phyloP scores from a whole-genome alignment of 2,797 vertebrate genomes.

The Gadopsis marmoratus region DNA sequence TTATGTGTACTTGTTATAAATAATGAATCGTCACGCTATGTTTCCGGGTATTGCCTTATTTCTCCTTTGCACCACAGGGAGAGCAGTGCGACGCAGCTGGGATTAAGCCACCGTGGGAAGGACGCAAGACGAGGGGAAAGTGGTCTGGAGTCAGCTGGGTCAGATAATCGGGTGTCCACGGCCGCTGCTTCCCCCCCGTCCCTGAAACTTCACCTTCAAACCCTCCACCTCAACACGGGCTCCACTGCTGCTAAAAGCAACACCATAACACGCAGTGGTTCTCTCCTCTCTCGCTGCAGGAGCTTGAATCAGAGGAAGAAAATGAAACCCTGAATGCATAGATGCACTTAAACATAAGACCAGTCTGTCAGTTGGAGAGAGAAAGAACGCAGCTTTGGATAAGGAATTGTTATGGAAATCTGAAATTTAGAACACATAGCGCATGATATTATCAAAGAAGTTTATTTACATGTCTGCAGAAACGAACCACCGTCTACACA shows the following conservation, averaged over 20 bases:
- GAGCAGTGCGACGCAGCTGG: constrained; percentile 33
- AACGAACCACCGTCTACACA: too few relatives aligned
- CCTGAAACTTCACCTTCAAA: constrained; percentile 69
- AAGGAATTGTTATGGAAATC: neutral
- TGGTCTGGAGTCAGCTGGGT: constrained; percentile 26
- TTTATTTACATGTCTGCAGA: too few relatives aligned
- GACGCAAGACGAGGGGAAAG: constrained; percentile 42
- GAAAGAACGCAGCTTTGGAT: neutral
- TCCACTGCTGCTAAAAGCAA: constrained; percentile 39
- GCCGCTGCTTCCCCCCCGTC: constrained; percentile 23
- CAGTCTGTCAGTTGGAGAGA: neutral
- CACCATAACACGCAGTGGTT: constrained; percentile 29
- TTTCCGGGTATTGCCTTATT: constrained; percentile 2
- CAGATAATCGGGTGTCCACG: constrained; percentile 43
- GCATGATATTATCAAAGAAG: too few relatives aligned
- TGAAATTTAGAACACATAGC: too few relatives aligned
- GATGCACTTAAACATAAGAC: neutral
- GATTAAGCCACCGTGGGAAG: constrained; percentile 27
- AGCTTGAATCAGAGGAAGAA: constrained; percentile 56
- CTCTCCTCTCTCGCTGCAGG: constrained; percentile 27
- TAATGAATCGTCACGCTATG: neutral
- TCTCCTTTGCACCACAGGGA: constrained; percentile 44
- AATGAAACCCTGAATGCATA: constrained; percentile 47
- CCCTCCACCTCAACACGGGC: constrained; percentile 59
- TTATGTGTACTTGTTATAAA: neutral